A percentile compares a stretch with the other conserved stretches of the same genome.
Conservation (phyloP, 2,888 invertebrate species). For the Orthonychiurus folsomi region DNA sequence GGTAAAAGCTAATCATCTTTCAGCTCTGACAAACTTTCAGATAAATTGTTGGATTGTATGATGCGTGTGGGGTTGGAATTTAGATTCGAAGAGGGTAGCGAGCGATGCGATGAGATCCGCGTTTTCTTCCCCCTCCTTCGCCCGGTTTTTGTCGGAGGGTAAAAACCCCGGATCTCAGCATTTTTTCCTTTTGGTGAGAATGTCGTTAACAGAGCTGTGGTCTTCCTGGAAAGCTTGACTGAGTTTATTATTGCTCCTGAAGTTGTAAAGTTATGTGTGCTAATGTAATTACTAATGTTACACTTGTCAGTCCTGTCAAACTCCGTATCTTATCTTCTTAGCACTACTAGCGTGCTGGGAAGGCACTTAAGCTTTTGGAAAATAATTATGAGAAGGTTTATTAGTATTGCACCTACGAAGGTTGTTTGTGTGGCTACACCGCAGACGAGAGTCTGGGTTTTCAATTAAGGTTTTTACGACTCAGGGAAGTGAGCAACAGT, state of each 20-base stretch:
- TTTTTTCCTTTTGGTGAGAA: neutral
- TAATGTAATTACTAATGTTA: slow-evolving; percentile 1
- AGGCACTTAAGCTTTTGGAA: neutral
- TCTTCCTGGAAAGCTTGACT: neutral
- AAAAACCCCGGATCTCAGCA: neutral
- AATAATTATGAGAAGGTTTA: neutral
- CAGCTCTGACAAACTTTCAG: neutral
- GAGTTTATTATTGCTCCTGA: neutral
- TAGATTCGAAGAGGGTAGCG: neutral
- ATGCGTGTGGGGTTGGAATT: neutral
- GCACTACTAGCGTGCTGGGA: neutral
- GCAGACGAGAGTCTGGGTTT: neutral
- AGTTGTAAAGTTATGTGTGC: neutral
- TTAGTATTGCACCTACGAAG: too few species aligned
- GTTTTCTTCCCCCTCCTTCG: neutral
- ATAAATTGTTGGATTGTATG: neutral
- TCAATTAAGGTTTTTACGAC: neutral
- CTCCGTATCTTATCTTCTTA: neutral
- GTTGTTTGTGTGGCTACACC: too few species aligned
- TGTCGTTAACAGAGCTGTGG: neutral
- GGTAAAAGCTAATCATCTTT: neutral
- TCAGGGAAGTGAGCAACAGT: neutral
- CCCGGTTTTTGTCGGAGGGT: neutral
- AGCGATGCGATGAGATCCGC: too few species aligned
- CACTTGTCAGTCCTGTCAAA: neutral